Evolutionary conservation across 2,797 vertebrate species (phyloP), one percentile per base, ranked within the genome.

Genomic region (Lepus oiostolus): DNA sequence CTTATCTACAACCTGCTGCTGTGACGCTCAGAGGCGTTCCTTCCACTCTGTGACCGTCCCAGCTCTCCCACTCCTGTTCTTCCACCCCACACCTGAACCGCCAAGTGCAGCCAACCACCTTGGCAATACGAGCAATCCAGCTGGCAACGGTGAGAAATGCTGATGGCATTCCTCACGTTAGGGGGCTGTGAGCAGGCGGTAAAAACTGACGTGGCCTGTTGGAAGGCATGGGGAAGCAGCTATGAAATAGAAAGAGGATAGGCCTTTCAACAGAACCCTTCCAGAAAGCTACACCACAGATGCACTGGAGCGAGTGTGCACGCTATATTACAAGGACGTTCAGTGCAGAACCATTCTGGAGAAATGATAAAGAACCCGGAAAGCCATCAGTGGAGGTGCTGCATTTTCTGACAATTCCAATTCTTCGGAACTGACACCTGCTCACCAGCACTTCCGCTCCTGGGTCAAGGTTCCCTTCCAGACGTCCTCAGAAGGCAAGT

Each of bases 51-150:
- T 75, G 42, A 77, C 58, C 17, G 9, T 32, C 74, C 28, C 3
- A 1, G 4, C 28, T 68, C 70, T 95, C 94, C 93, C 58, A 68
- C 35, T 85, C 67, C 92, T 30, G 21, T 81, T 91, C 81, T 84
- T 35, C 90, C 65, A 21, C 63, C 70, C 77, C 88, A 93, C 79
- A 12, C 77, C 72, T 71, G 68, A 74, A 79, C 91, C 94, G 77
- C 92, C 67, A 42, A 93, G 80, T 14, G 24, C 54, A 76, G 1
- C 58, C 74, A 76, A 76, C 62, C n/a, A 47, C 88, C 82, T 42
- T 42, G 58, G 84, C 79, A 95, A 91, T 81, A 35, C 42, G 32
- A 50, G 58, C 32, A 4, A 82, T 60, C 70, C 72, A 30, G 65
- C 0, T 74, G 50, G 68, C 81, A 79, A 79, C 68, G 67, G 21